Percentiles rank a stretch among this genome's conserved stretches.
These are phyloP conservation scores for Periophthalmodon schlosseri DNA, from an alignment of 2,113 vertebrate species.

Conservation along the genomic window DNA sequence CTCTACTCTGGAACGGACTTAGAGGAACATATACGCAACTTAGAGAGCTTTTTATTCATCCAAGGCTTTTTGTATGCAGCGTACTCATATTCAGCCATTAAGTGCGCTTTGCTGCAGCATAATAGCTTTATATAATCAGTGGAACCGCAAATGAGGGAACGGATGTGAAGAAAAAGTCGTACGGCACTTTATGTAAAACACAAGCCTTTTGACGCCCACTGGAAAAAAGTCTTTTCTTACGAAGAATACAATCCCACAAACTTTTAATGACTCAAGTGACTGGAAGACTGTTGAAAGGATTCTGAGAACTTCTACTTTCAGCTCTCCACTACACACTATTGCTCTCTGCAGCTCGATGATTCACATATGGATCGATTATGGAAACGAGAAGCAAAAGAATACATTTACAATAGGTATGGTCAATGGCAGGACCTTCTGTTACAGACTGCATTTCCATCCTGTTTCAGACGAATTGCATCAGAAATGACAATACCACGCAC, in stretches of 20 bases:
- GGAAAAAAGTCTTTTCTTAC: conserved; percentile 2
- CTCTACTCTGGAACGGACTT: too few relatives aligned
- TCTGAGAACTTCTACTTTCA: background rate
- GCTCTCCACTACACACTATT: background rate
- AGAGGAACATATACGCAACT: conserved; percentile 15
- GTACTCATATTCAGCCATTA: background rate
- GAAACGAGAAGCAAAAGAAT: background rate
- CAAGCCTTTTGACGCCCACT: conserved; percentile 12
- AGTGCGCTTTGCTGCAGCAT: conserved; percentile 29
- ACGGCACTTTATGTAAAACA: conserved; percentile 9
- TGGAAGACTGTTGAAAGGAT: background rate
- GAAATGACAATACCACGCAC: background rate
- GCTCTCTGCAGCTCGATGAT: background rate
- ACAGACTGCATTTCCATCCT: background rate
- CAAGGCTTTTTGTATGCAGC: conserved; percentile 24
- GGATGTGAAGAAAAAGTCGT: conserved; percentile 25
- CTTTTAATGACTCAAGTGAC: conserved; percentile 27
- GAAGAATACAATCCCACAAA: conserved; percentile 19
- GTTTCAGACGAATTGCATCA: background rate
- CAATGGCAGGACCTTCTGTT: background rate
- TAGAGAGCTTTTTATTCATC: conserved; percentile 16
- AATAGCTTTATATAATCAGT: conserved; percentile 54
- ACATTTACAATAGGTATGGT: background rate
- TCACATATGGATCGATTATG: background rate
- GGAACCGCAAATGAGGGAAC: conserved; percentile 34